Evolutionary conservation across 2,113 vertebrate species (phyloP).

Genomic region (Cyanocitta stelleri): DNA sequence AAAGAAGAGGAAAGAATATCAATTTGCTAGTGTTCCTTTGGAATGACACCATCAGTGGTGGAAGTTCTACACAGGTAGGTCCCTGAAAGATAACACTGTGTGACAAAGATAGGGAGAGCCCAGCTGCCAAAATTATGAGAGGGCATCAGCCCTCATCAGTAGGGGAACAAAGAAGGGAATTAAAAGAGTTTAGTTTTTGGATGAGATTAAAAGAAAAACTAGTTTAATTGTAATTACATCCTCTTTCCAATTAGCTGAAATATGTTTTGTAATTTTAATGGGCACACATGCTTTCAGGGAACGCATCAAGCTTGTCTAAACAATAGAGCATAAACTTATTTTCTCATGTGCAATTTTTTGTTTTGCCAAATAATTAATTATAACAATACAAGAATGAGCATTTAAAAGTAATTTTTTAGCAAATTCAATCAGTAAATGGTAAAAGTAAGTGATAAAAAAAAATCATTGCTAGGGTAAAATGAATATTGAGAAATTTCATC

Average conservation of each 20-base stretch:
- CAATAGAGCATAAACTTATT: not conserved
- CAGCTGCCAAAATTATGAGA: not conserved
- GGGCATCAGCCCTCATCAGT: not conserved
- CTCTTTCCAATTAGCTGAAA: not conserved
- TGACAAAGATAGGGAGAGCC: not conserved
- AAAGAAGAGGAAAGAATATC: not conserved
- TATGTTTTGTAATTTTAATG: not conserved
- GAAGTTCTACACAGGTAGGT: not conserved
- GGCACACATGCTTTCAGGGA: not conserved
- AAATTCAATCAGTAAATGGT: not conserved
- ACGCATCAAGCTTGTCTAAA: not conserved
- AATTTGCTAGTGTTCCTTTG: not conserved
- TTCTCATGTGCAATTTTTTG: not conserved
- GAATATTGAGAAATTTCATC: not conserved
- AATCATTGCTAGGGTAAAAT: not conserved
- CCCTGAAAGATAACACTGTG: not conserved
- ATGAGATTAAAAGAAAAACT: not conserved
- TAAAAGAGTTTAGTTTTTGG: not conserved
- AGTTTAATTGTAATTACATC: slow-evolving; percentile 33
- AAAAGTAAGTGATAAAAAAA: not conserved
- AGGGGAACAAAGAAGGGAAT: not conserved
- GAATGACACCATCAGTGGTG: not conserved
- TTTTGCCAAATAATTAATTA: not conserved
- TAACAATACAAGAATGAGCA: not conserved
- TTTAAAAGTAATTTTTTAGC: not conserved